phyloP scores from a whole-genome alignment of 2,113 vertebrate species.

The Microcebus griseorufus region DNA sequence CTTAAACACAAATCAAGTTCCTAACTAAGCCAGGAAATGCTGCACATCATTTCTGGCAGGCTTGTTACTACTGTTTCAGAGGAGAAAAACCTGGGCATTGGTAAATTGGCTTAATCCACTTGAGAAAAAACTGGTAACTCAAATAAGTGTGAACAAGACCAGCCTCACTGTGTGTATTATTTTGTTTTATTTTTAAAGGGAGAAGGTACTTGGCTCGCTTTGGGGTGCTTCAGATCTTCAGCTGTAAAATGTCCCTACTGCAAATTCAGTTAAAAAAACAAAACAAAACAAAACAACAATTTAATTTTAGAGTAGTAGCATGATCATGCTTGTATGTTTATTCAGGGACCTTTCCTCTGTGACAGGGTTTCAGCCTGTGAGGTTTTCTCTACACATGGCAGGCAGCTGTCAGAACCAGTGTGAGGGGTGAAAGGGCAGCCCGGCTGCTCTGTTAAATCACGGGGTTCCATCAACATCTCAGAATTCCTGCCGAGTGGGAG shows the following conservation, averaged over 20 bases:
- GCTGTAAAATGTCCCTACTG: slow-evolving; percentile 57
- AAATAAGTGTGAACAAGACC: slow-evolving; percentile 54
- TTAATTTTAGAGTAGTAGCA: slow-evolving; percentile 82
- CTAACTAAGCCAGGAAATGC: slow-evolving; percentile 23
- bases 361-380: slow-evolving; percentile 85
- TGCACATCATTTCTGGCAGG: slow-evolving; percentile 41
- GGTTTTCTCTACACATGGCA: slow-evolving; percentile 89
- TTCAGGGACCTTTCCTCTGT: slow-evolving; percentile 82
- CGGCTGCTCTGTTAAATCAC: slow-evolving; percentile 87
- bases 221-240: background rate
- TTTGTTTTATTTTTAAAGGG: slow-evolving; percentile 71
- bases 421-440: slow-evolving; percentile 84
- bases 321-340: slow-evolving; percentile 83
- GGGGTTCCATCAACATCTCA: slow-evolving; percentile 89
- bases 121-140: slow-evolving; percentile 64
- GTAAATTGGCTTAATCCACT: slow-evolving; percentile 66
- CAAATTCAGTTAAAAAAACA: slow-evolving; percentile 70
- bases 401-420: slow-evolving; percentile 90
- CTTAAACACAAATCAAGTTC: slow-evolving; percentile 56
- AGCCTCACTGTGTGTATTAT: slow-evolving; percentile 38
- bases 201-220: slow-evolving; percentile 26
- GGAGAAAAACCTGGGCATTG: slow-evolving; percentile 57
- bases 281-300: background rate
- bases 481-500: slow-evolving; percentile 88
- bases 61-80: slow-evolving; percentile 33